phyloP scores from a whole-genome alignment of 2,888 invertebrate species.

The Eristalis pertinax region DNA sequence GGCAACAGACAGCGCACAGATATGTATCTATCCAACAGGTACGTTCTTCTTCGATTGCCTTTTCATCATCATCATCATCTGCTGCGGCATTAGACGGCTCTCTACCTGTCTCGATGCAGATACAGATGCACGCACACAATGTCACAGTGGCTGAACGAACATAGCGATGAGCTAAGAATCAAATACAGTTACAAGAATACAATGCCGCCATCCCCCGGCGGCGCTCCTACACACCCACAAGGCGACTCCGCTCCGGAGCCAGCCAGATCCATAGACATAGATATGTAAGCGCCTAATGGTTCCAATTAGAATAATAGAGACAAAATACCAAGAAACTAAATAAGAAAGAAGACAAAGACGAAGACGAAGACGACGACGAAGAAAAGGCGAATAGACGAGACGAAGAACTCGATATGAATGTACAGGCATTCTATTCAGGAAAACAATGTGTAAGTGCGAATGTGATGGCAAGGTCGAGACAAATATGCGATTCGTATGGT shows the following conservation, averaged over 20 bases:
- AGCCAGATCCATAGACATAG: conserved; percentile 34
- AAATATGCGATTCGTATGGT: conserved; percentile 54
- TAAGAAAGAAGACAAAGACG: neutral
- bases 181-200: conserved; percentile 32
- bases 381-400: conserved; percentile 12
- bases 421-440: conserved; percentile 28
- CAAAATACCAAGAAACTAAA: conserved; percentile 12
- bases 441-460: conserved; percentile 52
- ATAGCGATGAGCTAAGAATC: conserved; percentile 52
- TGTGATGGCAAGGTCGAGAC: conserved; percentile 70
- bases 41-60: neutral
- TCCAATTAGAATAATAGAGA: conserved; percentile 50
- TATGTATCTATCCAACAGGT: conserved; percentile 32
- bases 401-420: conserved; percentile 18
- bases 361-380: neutral
- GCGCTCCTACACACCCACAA: neutral
- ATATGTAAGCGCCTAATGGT: conserved; percentile 50
- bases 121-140: conserved; percentile 9
- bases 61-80: neutral
- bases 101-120: conserved; percentile 2
- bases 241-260: neutral
- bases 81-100: neutral
- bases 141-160: conserved; percentile 24
- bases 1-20: neutral
- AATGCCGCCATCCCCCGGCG: conserved; percentile 1